phyloP scores from a whole-genome alignment of 2,888 invertebrate genomes.

The Tridacna gigas region DNA sequence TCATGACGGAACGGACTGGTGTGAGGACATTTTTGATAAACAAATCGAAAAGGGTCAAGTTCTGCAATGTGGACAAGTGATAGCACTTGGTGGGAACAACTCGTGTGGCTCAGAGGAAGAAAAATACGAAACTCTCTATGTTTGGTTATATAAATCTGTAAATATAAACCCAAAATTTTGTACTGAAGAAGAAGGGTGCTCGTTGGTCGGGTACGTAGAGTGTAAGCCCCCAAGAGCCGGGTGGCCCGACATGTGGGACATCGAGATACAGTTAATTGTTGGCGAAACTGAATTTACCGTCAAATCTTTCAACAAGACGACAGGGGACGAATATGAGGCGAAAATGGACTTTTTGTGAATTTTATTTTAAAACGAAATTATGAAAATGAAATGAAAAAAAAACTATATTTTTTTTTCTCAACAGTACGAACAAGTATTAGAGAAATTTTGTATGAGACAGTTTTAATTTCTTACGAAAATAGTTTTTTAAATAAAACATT shows the following conservation, averaged over 20 bases:
- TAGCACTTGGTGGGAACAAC: conserved; percentile 13
- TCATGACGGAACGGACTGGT: conserved; percentile 30
- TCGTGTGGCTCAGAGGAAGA: conserved; percentile 11
- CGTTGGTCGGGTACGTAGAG: conserved; percentile 31
- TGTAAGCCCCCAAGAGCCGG: conserved; percentile 33
- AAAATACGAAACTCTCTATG: conserved; percentile 19
- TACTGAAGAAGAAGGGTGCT: conserved; percentile 32
- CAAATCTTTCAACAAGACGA: conserved; percentile 26
- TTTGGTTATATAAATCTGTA: conserved; percentile 29
- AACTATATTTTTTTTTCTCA: too few species aligned
- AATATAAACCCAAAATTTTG: conserved; percentile 33
- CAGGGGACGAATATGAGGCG: conserved; percentile 32
- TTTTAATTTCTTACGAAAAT: too few species aligned
- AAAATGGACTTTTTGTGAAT: conserved; percentile 46
- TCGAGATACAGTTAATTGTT: conserved; percentile 35
- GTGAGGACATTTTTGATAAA: conserved; percentile 39
- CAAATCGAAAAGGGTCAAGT: conserved; percentile 34
- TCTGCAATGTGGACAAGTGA: conserved; percentile 24
- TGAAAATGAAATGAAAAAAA: too few species aligned
- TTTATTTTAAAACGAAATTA: too few species aligned
- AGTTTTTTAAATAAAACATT: too few species aligned
- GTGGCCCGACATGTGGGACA: conserved; percentile 33
- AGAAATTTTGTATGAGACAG: too few species aligned
- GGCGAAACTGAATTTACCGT: conserved; percentile 45
- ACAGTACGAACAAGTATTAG: too few species aligned